Conservation (phyloP, 2,113 vertebrate species). For the Astatoreochromis straeleni region DNA sequence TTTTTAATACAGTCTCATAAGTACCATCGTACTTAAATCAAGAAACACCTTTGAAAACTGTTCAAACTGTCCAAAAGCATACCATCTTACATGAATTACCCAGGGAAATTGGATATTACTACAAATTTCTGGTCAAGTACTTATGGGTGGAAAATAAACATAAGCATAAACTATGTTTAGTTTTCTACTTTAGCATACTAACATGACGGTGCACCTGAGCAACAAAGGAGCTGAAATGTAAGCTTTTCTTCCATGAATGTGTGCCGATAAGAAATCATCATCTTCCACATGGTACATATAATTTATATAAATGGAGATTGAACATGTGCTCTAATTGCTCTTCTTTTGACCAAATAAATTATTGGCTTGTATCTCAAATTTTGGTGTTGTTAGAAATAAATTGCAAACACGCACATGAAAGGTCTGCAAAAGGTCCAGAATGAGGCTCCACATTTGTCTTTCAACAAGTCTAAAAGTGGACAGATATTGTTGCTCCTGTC, state of each 20-base stretch:
- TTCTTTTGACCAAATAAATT: background rate
- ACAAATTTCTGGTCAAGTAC: background rate
- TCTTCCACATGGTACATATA: background rate
- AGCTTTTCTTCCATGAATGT: background rate
- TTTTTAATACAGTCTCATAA: background rate
- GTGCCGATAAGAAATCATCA: background rate
- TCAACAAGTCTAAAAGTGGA: background rate
- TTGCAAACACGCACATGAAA: background rate
- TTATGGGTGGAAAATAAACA: background rate
- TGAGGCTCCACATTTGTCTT: background rate
- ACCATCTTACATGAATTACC: background rate
- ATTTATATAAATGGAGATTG: background rate
- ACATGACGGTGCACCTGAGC: background rate
- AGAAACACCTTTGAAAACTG: background rate
- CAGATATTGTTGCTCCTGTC: background rate
- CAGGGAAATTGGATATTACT: background rate
- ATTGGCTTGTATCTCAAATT: background rate
- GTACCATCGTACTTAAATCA: background rate
- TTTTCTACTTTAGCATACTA: background rate
- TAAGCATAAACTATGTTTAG: background rate
- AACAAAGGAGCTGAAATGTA: background rate
- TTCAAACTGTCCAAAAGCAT: background rate
- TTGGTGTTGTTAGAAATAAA: background rate
- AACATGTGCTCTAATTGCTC: background rate
- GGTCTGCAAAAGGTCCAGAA: background rate